Evolutionary conservation across 2,888 invertebrate species (phyloP).

Genomic region (Callinectes sapidus): DNA sequence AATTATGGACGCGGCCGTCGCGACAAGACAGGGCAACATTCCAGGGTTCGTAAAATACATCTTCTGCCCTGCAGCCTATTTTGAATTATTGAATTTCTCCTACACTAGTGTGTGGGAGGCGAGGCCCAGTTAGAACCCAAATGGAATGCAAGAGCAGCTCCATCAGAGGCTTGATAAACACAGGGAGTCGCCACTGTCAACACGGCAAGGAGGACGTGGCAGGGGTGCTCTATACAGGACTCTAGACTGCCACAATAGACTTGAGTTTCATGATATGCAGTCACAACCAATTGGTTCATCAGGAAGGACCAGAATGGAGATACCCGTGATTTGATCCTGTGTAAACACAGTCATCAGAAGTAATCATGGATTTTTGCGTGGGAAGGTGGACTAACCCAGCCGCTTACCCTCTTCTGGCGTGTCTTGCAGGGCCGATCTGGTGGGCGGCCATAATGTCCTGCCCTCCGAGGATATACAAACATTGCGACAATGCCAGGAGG

Average conservation of each 20-base stretch:
- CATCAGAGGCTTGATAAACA: background rate
- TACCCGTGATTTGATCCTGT: constrained; percentile 53
- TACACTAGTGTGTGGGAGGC: background rate
- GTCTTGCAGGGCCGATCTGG: background rate
- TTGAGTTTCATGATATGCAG: constrained; percentile 39
- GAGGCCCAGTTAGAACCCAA: background rate
- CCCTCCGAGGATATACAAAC: constrained; percentile 20
- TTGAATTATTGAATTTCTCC: background rate
- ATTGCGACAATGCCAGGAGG: background rate
- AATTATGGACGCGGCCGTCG: constrained; percentile 37
- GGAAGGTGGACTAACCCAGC: constrained; percentile 37
- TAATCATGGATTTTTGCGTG: constrained; percentile 62
- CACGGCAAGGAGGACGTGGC: background rate
- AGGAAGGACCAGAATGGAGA: constrained; percentile 42
- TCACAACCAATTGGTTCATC: constrained; percentile 56
- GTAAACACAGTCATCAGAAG: constrained; percentile 54
- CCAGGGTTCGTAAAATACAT: background rate
- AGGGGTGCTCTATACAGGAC: background rate
- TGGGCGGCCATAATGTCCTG: constrained; percentile 1
- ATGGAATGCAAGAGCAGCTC: constrained; percentile 1
- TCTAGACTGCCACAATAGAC: constrained; percentile 26
- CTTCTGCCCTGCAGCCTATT: background rate
- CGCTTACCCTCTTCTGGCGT: constrained; percentile 23
- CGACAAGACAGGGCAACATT: constrained; percentile 16
- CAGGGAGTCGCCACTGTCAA: background rate